Base-by-base conservation (phyloP, 1,140 invertebrate species). In the Mactra quadrangularis region DNA sequence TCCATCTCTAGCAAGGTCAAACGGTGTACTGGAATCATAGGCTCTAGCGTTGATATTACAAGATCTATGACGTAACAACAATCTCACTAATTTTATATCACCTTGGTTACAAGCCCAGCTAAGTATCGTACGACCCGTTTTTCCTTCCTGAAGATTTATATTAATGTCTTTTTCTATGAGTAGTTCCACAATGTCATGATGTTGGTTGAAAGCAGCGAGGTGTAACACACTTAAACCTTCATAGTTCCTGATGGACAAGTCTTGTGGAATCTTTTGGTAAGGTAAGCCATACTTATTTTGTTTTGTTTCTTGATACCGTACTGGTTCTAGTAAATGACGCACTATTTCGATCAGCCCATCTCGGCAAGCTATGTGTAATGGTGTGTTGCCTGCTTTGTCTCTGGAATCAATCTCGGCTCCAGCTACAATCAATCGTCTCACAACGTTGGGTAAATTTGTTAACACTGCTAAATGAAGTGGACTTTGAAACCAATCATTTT, bases 181-280 rank as follows among this genome's bases (percentile, higher is more conserved):
- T 1, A 72, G 22, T 29, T 83, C n/a, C 13, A 88, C 57, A 7
- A 88, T 64, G 19, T 74, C 33, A 0, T 85, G 7, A 50, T 88
- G 84, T 1, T 74, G 70, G 17, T 55, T 60, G 22, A 76, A 59
- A 2, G 85, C 86, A 13, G 88, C 87, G 11, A 89, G 70, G 57
- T 89, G 88, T 6, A 87, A 71, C 89, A 96, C 97, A 85, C 95
- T 96, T 93, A 96, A 95, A 90, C 96, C 96, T 91, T 95, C 95
- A 92, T 96, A 96, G 91, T 97, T 97, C 90, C 94, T 95, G 88
- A 96, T 94, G 86, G 97, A 95, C 22, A 97, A 92, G 85, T 89
- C 77, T 50, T 88, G 87, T 7, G 87, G 87, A 59, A 88, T 55
- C 91, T 90, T 95, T 95, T 11, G 93, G 89, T 11, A 92, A 87